A percentile compares a stretch with the other conserved stretches of the same genome.
Conservation (phyloP, 1,140 invertebrate genomes). For the Caenorhabditis remanei region DNA sequence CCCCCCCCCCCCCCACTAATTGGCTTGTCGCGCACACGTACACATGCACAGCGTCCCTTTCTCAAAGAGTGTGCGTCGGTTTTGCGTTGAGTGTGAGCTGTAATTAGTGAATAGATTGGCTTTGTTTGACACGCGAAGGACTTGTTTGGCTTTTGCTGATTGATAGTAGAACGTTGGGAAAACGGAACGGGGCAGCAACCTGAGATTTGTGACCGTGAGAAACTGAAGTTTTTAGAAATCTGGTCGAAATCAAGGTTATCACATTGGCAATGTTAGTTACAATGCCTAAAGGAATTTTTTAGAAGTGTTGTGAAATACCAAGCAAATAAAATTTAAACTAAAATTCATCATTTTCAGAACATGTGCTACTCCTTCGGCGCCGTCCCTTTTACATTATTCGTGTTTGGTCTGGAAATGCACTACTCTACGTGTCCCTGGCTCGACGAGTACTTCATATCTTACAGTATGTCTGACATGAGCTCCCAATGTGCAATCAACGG, state of each 20-base stretch:
- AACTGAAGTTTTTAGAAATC: no score
- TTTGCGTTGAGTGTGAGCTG: conserved; percentile 8
- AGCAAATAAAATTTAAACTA: no score
- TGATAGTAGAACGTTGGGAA: conserved; percentile 20
- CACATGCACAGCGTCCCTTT: neutral
- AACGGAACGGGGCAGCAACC: neutral
- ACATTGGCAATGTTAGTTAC: no score
- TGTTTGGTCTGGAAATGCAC: conserved; percentile 77
- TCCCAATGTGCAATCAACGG: conserved; percentile 77
- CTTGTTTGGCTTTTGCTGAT: conserved; percentile 54
- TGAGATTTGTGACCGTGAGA: neutral
- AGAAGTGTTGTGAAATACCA: no score
- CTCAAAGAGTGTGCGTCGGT: neutral
- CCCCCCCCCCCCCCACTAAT: neutral
- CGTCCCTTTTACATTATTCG: conserved; percentile 74
- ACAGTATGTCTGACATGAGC: conserved; percentile 74
- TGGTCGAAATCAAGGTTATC: no score
- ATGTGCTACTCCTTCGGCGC: conserved; percentile 76
- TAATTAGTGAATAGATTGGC: conserved; percentile 41
- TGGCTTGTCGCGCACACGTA: neutral
- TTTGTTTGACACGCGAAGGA: conserved; percentile 65
- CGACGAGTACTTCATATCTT: conserved; percentile 74
- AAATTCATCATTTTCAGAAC: conserved; percentile 69
- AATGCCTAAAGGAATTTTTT: no score
- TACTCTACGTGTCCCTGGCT: conserved; percentile 76